Evolutionary conservation across 2,888 invertebrate species (phyloP), one percentile per base, ranked within the genome.

Genomic region (Lasioglossum oenotherae): DNA sequence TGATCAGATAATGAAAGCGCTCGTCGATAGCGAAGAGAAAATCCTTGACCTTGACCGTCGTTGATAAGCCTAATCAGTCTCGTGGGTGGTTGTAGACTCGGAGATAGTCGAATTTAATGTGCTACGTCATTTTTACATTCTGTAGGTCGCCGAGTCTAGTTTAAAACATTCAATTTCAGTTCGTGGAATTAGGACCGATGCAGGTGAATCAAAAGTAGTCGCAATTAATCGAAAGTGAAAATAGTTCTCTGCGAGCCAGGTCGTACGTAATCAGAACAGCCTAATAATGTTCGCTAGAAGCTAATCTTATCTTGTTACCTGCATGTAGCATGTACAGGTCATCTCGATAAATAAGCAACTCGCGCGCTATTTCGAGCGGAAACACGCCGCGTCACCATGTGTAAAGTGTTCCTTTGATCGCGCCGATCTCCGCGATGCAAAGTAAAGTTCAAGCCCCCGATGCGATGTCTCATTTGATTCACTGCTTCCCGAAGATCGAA

Each of bases 41-140:
- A 35, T n/a, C 31, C 73, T 57, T 73, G 46, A 67, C 77, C 77
- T 73, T 72, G 72, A 73, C 69, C 67, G 41, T n/a, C 35, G 69
- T 10, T 35, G 82, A 82, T 82, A 82, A 74, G 38, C 64, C 31
- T 71, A 82, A 82, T 82, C 78, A 31, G 19, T 69, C 64, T 38
- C 71, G n/a, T 27, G 27, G 6, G 71, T 46, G 75, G 31, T n/a
- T 27, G 44, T 16, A 35, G 35, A 19, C 35, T 60, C 60, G 0
- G 60, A 60, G 60, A 60, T 60, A 60, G 60, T 27, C 14, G 14
- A 35, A 67, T 19, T 31, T 67, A 67, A 8, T 19, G 0, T 31
- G 14, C 35, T 31, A 16, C 3, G 64, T 4, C 64, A 19, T 67
- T 16, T 67, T 67, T 35, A 31, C 4, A 27, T 60, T 60, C 10